A percentile compares a stretch with the other conserved stretches of the same genome.
Evolutionary conservation across 2,113 vertebrate species (phyloP).

Genomic region (Melanocharis versteri): DNA sequence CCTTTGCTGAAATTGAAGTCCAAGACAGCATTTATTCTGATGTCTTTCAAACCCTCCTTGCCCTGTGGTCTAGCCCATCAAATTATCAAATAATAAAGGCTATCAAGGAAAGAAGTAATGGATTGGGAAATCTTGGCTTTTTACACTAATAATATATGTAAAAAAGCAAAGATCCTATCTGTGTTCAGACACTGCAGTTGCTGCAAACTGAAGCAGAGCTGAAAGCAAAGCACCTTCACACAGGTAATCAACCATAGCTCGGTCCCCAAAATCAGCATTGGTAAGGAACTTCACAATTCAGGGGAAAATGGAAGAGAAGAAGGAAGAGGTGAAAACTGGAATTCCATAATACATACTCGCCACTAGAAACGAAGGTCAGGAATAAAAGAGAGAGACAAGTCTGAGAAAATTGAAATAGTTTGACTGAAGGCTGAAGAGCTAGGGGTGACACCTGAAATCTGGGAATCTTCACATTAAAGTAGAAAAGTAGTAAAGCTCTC

Average conservation of each 20-base stretch:
- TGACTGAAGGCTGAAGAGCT: background rate
- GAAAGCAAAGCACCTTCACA: background rate
- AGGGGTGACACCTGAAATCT: background rate
- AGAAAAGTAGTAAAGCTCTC: background rate
- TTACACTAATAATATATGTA: fast-evolving
- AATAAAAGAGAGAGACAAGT: background rate
- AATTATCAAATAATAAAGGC: background rate
- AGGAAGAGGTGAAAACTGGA: background rate
- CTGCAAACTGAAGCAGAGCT: background rate
- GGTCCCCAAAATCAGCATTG: background rate
- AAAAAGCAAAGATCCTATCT: background rate
- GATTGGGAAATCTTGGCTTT: background rate
- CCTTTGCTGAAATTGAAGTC: background rate
- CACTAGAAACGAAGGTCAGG: background rate
- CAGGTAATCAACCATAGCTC: background rate
- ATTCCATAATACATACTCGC: background rate
- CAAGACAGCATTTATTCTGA: background rate
- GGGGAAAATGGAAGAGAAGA: background rate
- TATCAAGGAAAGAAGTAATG: background rate
- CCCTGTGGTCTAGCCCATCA: background rate
- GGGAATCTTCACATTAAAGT: background rate
- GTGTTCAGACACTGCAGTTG: background rate
- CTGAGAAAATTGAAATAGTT: background rate
- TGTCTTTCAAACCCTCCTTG: background rate
- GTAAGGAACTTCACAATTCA: background rate